phyloP scores from a whole-genome alignment of 2,113 vertebrate genomes.

The Cephalopterus ornatus region DNA sequence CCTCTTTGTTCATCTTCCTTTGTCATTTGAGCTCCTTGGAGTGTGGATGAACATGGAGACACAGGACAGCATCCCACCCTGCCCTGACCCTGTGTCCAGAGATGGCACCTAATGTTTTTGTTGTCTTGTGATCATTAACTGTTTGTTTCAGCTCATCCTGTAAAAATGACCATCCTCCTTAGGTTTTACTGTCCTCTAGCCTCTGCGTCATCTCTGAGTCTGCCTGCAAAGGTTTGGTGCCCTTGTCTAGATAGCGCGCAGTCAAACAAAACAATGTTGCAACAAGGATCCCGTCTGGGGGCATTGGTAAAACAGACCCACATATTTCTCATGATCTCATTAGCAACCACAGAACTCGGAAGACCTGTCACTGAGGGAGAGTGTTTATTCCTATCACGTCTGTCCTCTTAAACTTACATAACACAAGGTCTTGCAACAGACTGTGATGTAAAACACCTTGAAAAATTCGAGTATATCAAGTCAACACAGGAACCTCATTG shows the following conservation, averaged over 20 bases:
- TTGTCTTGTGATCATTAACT: background rate
- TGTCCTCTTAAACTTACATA: background rate
- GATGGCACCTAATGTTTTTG: fast-evolving
- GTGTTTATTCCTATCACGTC: background rate
- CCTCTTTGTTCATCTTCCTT: background rate
- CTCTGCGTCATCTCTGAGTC: background rate
- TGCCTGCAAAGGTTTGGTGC: background rate
- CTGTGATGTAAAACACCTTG: background rate
- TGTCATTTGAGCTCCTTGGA: background rate
- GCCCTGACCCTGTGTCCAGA: background rate
- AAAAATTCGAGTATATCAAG: background rate
- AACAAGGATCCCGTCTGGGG: background rate
- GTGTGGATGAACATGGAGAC: background rate
- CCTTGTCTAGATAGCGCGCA: background rate
- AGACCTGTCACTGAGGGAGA: background rate
- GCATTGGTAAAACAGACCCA: background rate
- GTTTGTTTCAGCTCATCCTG: fast-evolving
- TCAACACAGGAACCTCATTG: background rate
- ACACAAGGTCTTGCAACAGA: background rate
- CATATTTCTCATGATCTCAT: constrained; percentile 39
- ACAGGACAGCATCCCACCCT: background rate
- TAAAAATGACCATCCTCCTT: background rate
- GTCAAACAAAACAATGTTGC: background rate
- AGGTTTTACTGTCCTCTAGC: background rate
- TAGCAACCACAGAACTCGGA: background rate